Conservation (phyloP, 2,797 vertebrate genomes). For the Parauchenoglanis ngamensis region DNA sequence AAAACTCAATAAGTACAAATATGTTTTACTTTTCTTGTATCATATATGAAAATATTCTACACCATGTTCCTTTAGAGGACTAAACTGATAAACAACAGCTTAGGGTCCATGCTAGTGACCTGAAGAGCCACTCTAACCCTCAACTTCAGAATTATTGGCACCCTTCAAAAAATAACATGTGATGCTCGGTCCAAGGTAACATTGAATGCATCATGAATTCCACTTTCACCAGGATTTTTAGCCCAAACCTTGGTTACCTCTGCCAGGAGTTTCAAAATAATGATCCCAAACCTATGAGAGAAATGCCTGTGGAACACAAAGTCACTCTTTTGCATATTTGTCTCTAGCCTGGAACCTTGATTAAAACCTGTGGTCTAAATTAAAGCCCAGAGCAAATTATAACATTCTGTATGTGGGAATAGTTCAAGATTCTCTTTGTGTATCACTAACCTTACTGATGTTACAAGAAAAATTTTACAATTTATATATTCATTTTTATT, state of each 20-base stretch:
- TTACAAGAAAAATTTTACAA: neutral
- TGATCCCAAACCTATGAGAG: neutral
- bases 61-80: neutral
- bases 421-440: neutral
- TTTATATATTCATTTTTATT: neutral
- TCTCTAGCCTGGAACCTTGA: neutral
- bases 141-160: neutral
- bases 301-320: neutral
- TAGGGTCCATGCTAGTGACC: neutral
- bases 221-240: neutral
- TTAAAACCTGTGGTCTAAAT: neutral
- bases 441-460: neutral
- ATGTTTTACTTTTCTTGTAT: neutral
- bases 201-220: neutral
- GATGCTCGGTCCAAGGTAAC: neutral
- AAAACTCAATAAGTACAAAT: neutral
- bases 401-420: neutral
- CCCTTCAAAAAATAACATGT: neutral
- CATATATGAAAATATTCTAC: neutral
- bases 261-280: neutral
- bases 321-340: neutral
- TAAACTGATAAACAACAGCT: neutral
- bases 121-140: neutral
- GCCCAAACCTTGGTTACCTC: neutral
- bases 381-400: neutral